Conservation (phyloP, 37 sponge, comb jelly and placozoan species). For the Haliclona indistincta region DNA sequence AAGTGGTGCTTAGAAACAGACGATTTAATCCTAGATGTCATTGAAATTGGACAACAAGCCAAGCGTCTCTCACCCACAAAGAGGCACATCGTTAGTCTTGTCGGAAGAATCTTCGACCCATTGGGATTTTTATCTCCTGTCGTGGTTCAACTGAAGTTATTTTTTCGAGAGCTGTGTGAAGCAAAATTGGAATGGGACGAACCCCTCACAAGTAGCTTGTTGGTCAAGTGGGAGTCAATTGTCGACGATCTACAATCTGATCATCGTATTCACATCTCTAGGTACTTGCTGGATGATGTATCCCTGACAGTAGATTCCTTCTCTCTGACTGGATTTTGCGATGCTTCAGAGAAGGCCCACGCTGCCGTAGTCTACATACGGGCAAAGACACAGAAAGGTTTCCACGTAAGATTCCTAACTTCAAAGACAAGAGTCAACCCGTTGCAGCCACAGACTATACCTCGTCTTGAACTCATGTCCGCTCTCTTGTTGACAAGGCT, state of each 20-base stretch:
- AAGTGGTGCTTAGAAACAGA: background rate
- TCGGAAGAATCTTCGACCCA: no score
- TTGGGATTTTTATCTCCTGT: background rate
- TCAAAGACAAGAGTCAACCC: conserved; percentile 31
- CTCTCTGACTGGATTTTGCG: conserved; percentile 22
- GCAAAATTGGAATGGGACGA: conserved; percentile 10
- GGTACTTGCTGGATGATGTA: conserved; percentile 4
- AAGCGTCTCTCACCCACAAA: background rate
- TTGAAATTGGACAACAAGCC: background rate
- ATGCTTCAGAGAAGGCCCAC: conserved; percentile 19
- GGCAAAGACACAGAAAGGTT: background rate
- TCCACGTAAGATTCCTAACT: conserved; percentile 3
- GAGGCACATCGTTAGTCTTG: no score
- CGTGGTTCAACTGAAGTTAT: background rate
- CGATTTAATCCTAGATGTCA: background rate
- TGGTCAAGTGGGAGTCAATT: conserved; percentile 4
- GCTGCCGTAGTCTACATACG: conserved; percentile 28
- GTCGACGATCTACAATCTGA: background rate
- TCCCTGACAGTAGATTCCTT: background rate
- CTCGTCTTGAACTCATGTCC: conserved; percentile 21
- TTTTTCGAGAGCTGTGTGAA: conserved; percentile 15
- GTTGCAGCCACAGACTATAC: conserved; percentile 6
- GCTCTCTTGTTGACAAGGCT: background rate
- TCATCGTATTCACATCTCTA: background rate
- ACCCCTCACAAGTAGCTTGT: background rate